Base-by-base conservation (phyloP, 1,140 invertebrate genomes). In the Drosophila asahinai region DNA sequence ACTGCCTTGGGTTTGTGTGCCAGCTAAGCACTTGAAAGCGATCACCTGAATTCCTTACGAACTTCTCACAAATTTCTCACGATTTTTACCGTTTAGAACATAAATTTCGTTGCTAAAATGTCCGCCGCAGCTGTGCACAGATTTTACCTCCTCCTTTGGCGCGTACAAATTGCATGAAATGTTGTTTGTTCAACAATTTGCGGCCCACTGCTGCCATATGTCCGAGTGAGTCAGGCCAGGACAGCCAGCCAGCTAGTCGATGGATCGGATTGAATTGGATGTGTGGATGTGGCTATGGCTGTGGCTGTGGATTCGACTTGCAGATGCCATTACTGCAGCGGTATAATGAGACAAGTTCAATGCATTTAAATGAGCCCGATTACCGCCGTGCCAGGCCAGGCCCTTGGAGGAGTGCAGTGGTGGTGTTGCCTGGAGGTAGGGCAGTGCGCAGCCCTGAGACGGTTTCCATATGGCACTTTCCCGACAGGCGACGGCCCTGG, bases 291-390 rank as follows among this genome's bases (percentile, higher is more conserved):
- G 9, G 33, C 3, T 36, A 9, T 36, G 27, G 38, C n/a, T 51
- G 14, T 45, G 48, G 40, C 22, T 72, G 57, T 14, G 36, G 36
- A 59, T 48, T 60, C 54, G 55, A 61, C 38, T 62, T 71, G 76
- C 58, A 64, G 76, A 72, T 79, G 63, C 67, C 40, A 30, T 40
- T 48, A 40, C 65, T 43, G 59, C 30, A 19, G 30, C 63, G 42
- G 77, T 45, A 71, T 72, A 72, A 58, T 64, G 58, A 47, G 57
- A 67, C 52, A 75, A 55, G 38, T 89, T 78, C 75, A 84, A 87
- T 87, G 83, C 83, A 87, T 87, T 87, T 87, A 87, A 87, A 87
- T 89, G 77, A 87, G 66, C 77, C 74, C 62, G 81, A 87, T 89
- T 89, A 89, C 63, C 51, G 33, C 52, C 17, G 8, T 33, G 30